A percentile compares a stretch with the other conserved stretches of the same genome.
phyloP scores from a whole-genome alignment of 2,888 invertebrate species.

The Helicoverpa assulta region DNA sequence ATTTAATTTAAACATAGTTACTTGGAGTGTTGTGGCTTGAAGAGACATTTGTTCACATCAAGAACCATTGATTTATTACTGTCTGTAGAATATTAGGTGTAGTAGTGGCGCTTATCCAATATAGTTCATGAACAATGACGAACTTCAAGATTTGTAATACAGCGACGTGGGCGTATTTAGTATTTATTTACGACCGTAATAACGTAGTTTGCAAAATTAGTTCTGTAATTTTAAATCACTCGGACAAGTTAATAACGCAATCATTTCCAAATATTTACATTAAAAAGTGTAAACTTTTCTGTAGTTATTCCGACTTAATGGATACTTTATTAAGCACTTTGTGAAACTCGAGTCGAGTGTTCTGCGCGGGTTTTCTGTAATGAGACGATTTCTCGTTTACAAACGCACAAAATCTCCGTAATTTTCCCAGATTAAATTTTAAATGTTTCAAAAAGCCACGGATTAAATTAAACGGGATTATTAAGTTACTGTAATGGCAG shows the following conservation, averaged over 20 bases:
- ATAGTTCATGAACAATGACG: constrained; percentile 15
- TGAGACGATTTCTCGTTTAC: constrained; percentile 51
- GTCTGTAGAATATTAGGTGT: constrained; percentile 3
- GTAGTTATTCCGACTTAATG: constrained; percentile 39
- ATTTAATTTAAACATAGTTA: constrained; percentile 26
- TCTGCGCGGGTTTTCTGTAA: constrained; percentile 40
- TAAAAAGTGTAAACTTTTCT: constrained; percentile 14
- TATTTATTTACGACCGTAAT: constrained; percentile 16
- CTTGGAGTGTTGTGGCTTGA: constrained; percentile 19
- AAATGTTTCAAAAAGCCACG: constrained; percentile 50
- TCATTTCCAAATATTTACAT: constrained; percentile 19
- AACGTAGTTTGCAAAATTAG: constrained; percentile 18
- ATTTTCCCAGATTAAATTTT: constrained; percentile 54
- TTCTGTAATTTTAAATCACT: constrained; percentile 19
- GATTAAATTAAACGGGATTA: constrained; percentile 51
- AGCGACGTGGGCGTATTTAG: constrained; percentile 12
- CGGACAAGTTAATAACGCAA: constrained; percentile 10
- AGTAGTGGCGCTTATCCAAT: constrained; percentile 38
- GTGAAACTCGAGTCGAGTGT: constrained; percentile 43
- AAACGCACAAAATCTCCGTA: constrained; percentile 47
- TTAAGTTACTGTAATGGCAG: constrained; percentile 48
- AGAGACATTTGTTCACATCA: constrained; percentile 28
- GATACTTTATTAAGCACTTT: constrained; percentile 39
- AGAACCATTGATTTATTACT: constrained; percentile 42
- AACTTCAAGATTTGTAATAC: constrained; percentile 22